A percentile compares a stretch with the other conserved stretches of the same genome.
Evolutionary conservation across 2,888 invertebrate species (phyloP).

Genomic region (Lydus trimaculatus): DNA sequence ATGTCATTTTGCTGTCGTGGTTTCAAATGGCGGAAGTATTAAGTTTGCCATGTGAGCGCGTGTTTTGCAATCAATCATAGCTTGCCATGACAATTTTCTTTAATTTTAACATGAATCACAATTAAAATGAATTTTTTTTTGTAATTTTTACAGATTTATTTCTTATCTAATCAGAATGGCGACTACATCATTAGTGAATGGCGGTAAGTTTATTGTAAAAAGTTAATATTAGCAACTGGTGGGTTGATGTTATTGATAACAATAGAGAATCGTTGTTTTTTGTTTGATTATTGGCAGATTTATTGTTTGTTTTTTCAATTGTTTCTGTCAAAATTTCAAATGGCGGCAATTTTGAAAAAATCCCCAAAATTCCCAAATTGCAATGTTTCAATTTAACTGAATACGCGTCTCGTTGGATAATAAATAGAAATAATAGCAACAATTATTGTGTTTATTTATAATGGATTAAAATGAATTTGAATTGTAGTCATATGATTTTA

Average conservation of each 20-base stretch:
- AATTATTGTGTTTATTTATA: too few species aligned
- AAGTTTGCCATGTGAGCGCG: neutral
- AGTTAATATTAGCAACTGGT: neutral
- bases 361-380: too few species aligned
- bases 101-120: neutral
- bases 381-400: too few species aligned
- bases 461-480: too few species aligned
- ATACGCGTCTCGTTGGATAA: too few species aligned
- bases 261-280: too few species aligned
- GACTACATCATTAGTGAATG: neutral
- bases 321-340: neutral
- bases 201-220: neutral
- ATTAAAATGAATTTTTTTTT: neutral
- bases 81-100: neutral
- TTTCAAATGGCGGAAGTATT: constrained; percentile 2
- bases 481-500: too few species aligned
- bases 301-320: neutral
- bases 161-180: neutral
- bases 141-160: neutral
- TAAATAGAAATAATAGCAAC: too few species aligned
- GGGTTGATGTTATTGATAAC: neutral
- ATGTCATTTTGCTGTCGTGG: neutral
- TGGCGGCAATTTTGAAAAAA: too few species aligned
- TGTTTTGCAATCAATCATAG: neutral
- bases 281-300: too few species aligned